These are phyloP conservation scores for Thomomys bottae DNA, from an alignment of 2,113 vertebrate species.

Conservation along the genomic window DNA sequence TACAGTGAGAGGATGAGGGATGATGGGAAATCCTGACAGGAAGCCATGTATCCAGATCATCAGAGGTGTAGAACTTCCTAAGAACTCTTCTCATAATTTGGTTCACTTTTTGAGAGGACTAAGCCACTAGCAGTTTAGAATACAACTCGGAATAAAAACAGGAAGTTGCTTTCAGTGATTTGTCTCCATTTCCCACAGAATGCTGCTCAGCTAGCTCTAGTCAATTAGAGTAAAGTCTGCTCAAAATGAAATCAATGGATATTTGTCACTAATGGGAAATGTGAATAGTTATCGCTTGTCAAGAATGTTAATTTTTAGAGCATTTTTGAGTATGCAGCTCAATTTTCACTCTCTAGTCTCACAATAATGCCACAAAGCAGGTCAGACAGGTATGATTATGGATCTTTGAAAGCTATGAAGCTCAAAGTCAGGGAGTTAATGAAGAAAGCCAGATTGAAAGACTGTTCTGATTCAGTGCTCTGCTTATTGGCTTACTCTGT, in stretches of 20 bases:
- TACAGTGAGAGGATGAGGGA: background rate
- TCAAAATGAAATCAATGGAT: slow-evolving; percentile 3
- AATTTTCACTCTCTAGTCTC: background rate
- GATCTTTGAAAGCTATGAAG: slow-evolving; percentile 22
- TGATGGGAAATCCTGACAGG: background rate
- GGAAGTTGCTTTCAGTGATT: background rate
- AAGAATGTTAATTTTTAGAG: slow-evolving; percentile 49
- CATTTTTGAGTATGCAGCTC: slow-evolving; percentile 43
- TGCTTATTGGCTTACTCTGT: background rate
- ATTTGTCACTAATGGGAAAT: slow-evolving; percentile 41
- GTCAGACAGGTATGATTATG: slow-evolving; percentile 27
- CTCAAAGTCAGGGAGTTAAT: slow-evolving; percentile 27
- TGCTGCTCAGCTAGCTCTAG: background rate
- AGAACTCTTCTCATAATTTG: background rate
- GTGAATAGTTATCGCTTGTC: slow-evolving; percentile 36
- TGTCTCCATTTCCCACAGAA: background rate
- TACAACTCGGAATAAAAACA: background rate
- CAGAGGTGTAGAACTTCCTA: background rate
- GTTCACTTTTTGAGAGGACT: background rate
- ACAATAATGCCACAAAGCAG: background rate
- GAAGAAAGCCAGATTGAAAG: slow-evolving; percentile 38
- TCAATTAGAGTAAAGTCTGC: background rate
- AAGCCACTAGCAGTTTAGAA: background rate
- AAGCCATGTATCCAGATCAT: background rate
- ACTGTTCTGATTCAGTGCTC: background rate